Conservation (phyloP, 2,113 vertebrate species). For the Rhynchomys soricoides region DNA sequence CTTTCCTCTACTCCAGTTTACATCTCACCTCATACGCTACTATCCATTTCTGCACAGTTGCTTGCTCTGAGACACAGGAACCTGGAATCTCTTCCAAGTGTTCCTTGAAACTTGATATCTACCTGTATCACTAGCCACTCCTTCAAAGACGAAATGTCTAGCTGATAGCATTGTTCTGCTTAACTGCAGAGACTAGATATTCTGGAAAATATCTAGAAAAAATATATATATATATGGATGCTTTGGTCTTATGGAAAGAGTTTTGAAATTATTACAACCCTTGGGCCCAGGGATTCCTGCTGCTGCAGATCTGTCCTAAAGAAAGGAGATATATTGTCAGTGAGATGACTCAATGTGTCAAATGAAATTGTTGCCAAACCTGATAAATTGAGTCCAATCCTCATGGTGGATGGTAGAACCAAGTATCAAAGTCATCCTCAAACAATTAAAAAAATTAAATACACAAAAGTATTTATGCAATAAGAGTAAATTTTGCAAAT, state of each 20-base stretch:
- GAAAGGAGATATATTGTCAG: background rate
- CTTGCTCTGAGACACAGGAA: background rate
- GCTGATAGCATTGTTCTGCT: background rate
- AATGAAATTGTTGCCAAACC: too few relatives aligned
- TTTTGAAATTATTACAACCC: background rate
- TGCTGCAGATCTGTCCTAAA: background rate
- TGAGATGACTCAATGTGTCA: too few relatives aligned
- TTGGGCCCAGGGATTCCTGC: background rate
- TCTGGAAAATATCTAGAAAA: background rate
- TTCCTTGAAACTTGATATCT: background rate
- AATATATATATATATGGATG: background rate
- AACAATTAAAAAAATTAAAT: background rate
- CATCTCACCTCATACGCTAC: background rate
- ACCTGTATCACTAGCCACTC: background rate
- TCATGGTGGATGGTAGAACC: background rate
- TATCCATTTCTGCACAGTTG: background rate
- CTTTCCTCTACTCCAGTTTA: background rate
- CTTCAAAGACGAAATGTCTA: background rate
- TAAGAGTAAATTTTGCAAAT: background rate
- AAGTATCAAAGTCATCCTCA: background rate
- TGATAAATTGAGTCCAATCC: background rate
- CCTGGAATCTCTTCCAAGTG: background rate
- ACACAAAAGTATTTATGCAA: background rate
- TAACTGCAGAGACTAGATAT: background rate
- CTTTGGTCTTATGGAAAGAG: background rate